Evolutionary conservation across 1,140 invertebrate species (phyloP).

Genomic region (Micrasema longulum): DNA sequence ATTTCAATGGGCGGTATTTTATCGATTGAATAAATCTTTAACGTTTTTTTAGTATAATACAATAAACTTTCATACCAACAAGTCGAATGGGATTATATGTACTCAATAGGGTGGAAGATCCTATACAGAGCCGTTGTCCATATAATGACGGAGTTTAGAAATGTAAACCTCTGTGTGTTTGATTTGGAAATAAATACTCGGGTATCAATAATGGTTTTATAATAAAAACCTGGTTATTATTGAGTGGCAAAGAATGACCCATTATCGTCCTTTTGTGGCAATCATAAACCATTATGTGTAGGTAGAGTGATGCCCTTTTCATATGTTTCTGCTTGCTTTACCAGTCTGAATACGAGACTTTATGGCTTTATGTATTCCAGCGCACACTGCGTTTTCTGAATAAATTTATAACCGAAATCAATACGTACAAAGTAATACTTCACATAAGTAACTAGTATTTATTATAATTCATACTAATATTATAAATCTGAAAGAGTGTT

Average conservation of each 20-base stretch:
- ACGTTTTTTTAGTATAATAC: constrained; percentile 17
- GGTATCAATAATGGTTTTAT: constrained; percentile 40
- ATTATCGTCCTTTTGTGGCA: constrained; percentile 40
- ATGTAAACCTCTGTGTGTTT: constrained; percentile 29
- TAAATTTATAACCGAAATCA: too few relatives aligned
- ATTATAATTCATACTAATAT: too few relatives aligned
- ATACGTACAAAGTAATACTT: too few relatives aligned
- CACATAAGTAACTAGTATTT: too few relatives aligned
- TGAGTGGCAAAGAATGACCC: constrained; percentile 44
- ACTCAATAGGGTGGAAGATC: constrained; percentile 35
- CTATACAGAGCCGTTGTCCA: not conserved
- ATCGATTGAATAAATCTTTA: constrained; percentile 31
- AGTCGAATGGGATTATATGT: constrained; percentile 20
- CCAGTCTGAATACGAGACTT: constrained; percentile 18
- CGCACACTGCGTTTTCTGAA: too few relatives aligned
- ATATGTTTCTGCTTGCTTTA: constrained; percentile 41
- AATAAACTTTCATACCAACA: constrained; percentile 1
- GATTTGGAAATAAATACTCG: constrained; percentile 32
- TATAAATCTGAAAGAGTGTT: too few relatives aligned
- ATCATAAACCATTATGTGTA: constrained; percentile 22
- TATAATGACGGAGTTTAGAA: constrained; percentile 26
- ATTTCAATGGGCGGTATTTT: too few relatives aligned
- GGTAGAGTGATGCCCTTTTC: constrained; percentile 26
- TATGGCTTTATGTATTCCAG: constrained; percentile 31
- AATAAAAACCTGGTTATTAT: constrained; percentile 44